phyloP scores from a whole-genome alignment of 2,797 vertebrate species.

The Tolypeutes matacus region DNA sequence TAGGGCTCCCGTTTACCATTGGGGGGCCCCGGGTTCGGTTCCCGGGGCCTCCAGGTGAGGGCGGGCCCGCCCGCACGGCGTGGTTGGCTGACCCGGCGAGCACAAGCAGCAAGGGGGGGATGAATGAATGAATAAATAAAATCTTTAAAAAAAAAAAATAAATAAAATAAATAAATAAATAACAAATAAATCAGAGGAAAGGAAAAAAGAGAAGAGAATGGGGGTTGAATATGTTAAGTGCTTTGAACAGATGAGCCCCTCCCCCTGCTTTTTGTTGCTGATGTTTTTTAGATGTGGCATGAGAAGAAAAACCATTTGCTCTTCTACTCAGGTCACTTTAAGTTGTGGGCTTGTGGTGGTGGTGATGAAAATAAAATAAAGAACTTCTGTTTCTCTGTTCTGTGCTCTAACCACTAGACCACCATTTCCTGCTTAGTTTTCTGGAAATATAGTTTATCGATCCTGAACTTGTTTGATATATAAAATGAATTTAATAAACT shows the following conservation, averaged over 20 bases:
- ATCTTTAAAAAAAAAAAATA: too few relatives aligned
- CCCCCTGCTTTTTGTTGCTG: background rate
- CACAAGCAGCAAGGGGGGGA: too few relatives aligned
- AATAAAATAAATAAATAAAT: too few relatives aligned
- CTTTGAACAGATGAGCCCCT: background rate
- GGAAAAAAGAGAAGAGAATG: background rate
- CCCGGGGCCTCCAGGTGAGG: too few relatives aligned
- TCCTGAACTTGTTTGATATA: constrained; percentile 68
- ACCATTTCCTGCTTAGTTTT: constrained; percentile 72
- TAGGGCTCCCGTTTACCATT: too few relatives aligned
- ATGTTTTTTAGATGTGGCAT: constrained; percentile 37
- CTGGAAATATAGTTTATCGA: constrained; percentile 66
- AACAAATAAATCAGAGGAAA: background rate
- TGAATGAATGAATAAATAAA: too few relatives aligned
- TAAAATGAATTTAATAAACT: constrained; percentile 82
- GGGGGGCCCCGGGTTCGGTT: too few relatives aligned
- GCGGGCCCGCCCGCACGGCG: too few relatives aligned
- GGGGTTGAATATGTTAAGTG: background rate
- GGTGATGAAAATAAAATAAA: background rate
- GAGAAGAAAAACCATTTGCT: constrained; percentile 55
- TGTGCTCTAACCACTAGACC: background rate
- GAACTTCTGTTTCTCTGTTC: background rate
- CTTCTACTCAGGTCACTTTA: background rate
- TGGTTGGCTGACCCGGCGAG: too few relatives aligned
- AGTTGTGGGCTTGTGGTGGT: too few relatives aligned